Evolutionary conservation across 2,888 invertebrate genomes (phyloP).

Genomic region (Drosophila kambysellisi): DNA sequence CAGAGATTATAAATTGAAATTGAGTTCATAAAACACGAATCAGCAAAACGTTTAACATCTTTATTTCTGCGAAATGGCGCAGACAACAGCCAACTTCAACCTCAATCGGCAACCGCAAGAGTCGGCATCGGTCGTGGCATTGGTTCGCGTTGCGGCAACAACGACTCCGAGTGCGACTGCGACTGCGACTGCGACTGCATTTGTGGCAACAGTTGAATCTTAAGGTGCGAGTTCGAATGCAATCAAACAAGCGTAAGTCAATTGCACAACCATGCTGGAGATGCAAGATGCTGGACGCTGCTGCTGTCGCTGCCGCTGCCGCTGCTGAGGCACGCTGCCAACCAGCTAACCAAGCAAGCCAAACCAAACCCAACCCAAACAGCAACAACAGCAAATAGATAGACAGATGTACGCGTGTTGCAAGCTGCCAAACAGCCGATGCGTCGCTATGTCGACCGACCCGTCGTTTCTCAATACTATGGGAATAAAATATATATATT

Average conservation of each 20-base stretch:
- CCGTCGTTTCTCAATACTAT: constrained; percentile 33
- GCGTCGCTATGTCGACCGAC: constrained; percentile 56
- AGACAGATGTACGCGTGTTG: constrained; percentile 70
- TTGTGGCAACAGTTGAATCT: constrained; percentile 45
- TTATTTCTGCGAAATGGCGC: constrained; percentile 80
- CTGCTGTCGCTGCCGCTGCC: not conserved
- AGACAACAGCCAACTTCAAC: constrained; percentile 53
- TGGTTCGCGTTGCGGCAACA: constrained; percentile 15
- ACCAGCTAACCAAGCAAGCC: constrained; percentile 14
- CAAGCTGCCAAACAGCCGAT: constrained; percentile 62
- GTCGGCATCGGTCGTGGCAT: constrained; percentile 50
- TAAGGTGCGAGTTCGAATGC: constrained; percentile 80
- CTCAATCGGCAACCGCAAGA: constrained; percentile 62
- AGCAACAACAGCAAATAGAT: constrained; percentile 62
- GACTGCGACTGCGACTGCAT: constrained; percentile 17
- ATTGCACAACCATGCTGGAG: constrained; percentile 64
- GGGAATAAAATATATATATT: constrained; percentile 10
- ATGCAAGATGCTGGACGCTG: constrained; percentile 40
- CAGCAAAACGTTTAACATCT: constrained; percentile 83
- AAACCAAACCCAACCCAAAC: constrained; percentile 18
- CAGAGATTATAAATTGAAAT: constrained; percentile 83
- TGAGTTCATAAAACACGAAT: constrained; percentile 84
- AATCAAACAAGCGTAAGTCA: constrained; percentile 78
- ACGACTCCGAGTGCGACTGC: constrained; percentile 12
- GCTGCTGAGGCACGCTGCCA: constrained; percentile 35